Conservation (phyloP, 35 echinoderm and acorn worm species). For the Ptychodera flava region DNA sequence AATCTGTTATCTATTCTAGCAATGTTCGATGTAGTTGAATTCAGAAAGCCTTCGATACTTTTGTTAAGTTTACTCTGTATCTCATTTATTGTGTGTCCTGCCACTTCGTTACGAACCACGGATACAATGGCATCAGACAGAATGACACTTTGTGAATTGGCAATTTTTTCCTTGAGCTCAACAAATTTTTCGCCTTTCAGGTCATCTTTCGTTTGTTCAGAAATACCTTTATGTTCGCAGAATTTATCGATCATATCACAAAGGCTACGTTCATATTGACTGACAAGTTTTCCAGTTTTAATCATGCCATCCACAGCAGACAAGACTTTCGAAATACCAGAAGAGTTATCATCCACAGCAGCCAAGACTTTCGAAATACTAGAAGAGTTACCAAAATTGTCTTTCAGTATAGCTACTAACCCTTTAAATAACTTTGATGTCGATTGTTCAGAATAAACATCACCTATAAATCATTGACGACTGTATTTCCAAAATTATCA, state of each 20-base stretch:
- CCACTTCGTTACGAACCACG: not conserved
- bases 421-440: not conserved
- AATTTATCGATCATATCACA: not conserved
- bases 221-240: not conserved
- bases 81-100: not conserved
- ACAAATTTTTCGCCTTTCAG: not conserved
- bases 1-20: not conserved
- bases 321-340: not conserved
- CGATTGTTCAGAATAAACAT: not conserved
- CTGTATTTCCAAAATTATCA: not conserved
- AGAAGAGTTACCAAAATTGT: not conserved
- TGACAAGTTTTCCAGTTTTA: not conserved
- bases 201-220: not conserved
- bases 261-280: not conserved
- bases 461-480: not conserved
- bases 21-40: not conserved
- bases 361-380: not conserved
- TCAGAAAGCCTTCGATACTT: not conserved
- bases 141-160: not conserved
- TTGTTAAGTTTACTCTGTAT: not conserved
- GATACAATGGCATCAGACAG: not conserved
- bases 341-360: not conserved
- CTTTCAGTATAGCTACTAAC: not conserved
- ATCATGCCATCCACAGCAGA: not conserved
- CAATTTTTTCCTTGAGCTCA: not conserved